Percentiles rank a stretch among this genome's conserved stretches.
Conservation (phyloP, 2,888 invertebrate genomes). For the Amblyjoppa proteus region DNA sequence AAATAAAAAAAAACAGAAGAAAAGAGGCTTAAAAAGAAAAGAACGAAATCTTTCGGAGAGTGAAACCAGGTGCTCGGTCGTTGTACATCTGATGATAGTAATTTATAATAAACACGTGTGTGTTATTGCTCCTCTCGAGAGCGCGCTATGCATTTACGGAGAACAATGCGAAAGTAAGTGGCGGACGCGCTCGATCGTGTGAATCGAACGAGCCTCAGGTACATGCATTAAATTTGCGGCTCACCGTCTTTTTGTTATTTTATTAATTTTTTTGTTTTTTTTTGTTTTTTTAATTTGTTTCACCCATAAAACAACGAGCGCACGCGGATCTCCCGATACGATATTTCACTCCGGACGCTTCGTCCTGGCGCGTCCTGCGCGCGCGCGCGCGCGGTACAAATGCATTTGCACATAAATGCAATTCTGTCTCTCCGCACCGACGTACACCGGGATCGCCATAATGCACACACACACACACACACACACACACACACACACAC, state of each 20-base stretch:
- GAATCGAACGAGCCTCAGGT: conserved; percentile 13
- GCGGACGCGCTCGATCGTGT: conserved; percentile 14
- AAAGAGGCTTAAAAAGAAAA: background rate
- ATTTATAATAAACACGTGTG: conserved; percentile 30
- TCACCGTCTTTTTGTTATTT: background rate
- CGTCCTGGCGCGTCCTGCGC: background rate
- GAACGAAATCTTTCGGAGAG: conserved; percentile 21
- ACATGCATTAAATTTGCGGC: background rate
- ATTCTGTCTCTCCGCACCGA: conserved; percentile 4
- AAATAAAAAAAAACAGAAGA: background rate
- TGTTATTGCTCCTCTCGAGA: conserved; percentile 16
- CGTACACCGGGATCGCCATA: background rate
- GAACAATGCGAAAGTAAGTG: conserved; percentile 43
- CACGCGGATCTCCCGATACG: background rate
- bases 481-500: no score
- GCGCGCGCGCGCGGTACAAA: background rate
- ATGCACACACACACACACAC: background rate
- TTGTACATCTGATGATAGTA: conserved; percentile 26
- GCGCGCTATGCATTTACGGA: background rate
- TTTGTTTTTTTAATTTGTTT: no score
- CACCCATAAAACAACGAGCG: background rate
- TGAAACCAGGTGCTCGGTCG: conserved; percentile 44
- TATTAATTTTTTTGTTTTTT: no score
- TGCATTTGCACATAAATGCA: conserved; percentile 38
- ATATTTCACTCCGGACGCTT: conserved; percentile 25